A percentile compares a stretch with the other conserved stretches of the same genome.
These are phyloP conservation scores for Diarsia mendica DNA, from an alignment of 2,888 invertebrate genomes.

Conservation along the genomic window DNA sequence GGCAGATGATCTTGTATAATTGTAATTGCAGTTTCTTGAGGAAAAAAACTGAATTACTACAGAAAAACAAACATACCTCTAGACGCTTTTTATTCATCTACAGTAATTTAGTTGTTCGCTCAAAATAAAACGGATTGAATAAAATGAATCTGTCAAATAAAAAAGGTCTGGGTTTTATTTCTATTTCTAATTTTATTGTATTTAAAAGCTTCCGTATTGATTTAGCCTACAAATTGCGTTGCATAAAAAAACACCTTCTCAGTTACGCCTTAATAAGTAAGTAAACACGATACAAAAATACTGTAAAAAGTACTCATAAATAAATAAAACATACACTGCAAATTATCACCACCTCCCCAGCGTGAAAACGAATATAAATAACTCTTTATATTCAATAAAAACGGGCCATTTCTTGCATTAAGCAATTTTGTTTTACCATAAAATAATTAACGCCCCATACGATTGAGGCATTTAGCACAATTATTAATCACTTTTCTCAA, in stretches of 20 bases:
- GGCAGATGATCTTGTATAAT: no score
- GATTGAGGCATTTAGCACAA: constrained; percentile 65
- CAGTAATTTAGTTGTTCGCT: neutral
- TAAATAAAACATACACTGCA: constrained; percentile 50
- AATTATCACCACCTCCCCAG: constrained; percentile 51
- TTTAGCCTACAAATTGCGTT: neutral
- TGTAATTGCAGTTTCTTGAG: neutral
- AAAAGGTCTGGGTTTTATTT: neutral
- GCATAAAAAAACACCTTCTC: constrained; percentile 14
- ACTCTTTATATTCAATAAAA: constrained; percentile 62
- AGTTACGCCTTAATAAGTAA: constrained; percentile 25
- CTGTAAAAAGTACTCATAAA: constrained; percentile 39
- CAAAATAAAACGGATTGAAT: neutral
- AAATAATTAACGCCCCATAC: constrained; percentile 64
- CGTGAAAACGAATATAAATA: constrained; percentile 64
- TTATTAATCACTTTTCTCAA: constrained; percentile 68
- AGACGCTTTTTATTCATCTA: neutral
- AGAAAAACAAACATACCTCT: neutral
- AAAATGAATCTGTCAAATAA: neutral
- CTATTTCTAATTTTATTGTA: neutral
- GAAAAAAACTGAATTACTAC: neutral
- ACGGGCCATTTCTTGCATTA: constrained; percentile 57
- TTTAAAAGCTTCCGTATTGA: neutral
- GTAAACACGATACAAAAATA: constrained; percentile 18
- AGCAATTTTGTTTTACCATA: constrained; percentile 67